Percentiles rank a stretch among this genome's conserved stretches.
phyloP scores from a whole-genome alignment of 2,888 invertebrate species.

The Eristalinus sepulchralis region DNA sequence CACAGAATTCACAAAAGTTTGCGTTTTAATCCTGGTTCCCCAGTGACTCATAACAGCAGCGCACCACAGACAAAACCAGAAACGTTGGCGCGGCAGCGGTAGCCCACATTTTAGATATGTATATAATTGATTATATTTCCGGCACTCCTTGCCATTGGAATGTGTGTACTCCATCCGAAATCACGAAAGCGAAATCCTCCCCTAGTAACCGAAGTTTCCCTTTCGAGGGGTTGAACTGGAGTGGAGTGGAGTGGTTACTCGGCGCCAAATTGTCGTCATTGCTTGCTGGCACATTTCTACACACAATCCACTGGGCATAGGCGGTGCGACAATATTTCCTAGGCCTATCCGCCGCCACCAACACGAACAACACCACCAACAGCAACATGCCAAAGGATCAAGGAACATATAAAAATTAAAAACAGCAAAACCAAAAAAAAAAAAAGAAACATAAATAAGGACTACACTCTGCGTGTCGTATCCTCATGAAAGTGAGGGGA shows the following conservation, averaged over 20 bases:
- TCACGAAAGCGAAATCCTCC: constrained; percentile 38
- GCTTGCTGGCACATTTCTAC: constrained; percentile 7
- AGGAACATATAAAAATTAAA: constrained; percentile 43
- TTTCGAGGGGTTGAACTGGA: neutral
- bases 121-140: constrained; percentile 31
- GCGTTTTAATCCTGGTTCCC: neutral
- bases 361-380: neutral
- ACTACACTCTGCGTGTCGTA: constrained; percentile 33
- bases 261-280: constrained; percentile 63
- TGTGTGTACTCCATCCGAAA: constrained; percentile 23
- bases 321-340: neutral
- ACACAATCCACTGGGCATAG: constrained; percentile 10
- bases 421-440: constrained; percentile 11
- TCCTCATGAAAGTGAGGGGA: neutral
- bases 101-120: neutral
- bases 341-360: too few species aligned
- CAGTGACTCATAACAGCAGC: neutral
- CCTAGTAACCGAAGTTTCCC: constrained; percentile 49
- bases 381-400: constrained; percentile 28
- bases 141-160: constrained; percentile 22
- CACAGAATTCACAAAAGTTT: neutral
- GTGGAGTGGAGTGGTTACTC: neutral
- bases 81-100: neutral
- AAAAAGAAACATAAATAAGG: constrained; percentile 11
- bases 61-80: neutral